Percentiles rank a stretch among this genome's conserved stretches.
phyloP scores from a whole-genome alignment of 2,888 invertebrate genomes.

The Syrphus vitripennis region DNA sequence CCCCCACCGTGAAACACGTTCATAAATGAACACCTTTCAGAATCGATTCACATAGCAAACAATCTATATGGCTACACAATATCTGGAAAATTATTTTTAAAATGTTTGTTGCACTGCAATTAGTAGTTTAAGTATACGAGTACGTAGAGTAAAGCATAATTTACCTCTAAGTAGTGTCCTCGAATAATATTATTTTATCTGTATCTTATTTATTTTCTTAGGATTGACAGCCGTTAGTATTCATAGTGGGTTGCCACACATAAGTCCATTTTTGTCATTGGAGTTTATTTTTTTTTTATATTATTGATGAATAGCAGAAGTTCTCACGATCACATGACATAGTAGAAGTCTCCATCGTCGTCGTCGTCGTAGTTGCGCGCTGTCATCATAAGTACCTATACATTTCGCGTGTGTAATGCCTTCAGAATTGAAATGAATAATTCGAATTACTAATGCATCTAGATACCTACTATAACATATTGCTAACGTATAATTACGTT shows the following conservation, averaged over 20 bases:
- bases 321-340: constrained; percentile 70
- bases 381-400: constrained; percentile 54
- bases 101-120: constrained; percentile 54
- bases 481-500: constrained; percentile 59
- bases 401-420: constrained; percentile 67
- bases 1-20: background rate
- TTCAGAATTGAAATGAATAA: constrained; percentile 67
- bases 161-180: constrained; percentile 48
- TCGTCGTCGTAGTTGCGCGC: constrained; percentile 18
- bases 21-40: constrained; percentile 21
- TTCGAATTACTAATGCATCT: constrained; percentile 68
- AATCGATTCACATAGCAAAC: constrained; percentile 6
- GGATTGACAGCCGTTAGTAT: constrained; percentile 62
- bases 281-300: background rate
- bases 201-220: background rate
- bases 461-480: constrained; percentile 67
- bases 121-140: background rate
- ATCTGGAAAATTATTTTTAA: constrained; percentile 28
- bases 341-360: background rate
- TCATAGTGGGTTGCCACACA: constrained; percentile 44
- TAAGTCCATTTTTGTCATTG: constrained; percentile 58
- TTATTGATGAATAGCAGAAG: constrained; percentile 37
- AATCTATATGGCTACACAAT: no score
- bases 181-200: constrained; percentile 30
- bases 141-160: constrained; percentile 17